Conservation (phyloP, 2,113 vertebrate genomes). For the Ibidorhyncha struthersii region DNA sequence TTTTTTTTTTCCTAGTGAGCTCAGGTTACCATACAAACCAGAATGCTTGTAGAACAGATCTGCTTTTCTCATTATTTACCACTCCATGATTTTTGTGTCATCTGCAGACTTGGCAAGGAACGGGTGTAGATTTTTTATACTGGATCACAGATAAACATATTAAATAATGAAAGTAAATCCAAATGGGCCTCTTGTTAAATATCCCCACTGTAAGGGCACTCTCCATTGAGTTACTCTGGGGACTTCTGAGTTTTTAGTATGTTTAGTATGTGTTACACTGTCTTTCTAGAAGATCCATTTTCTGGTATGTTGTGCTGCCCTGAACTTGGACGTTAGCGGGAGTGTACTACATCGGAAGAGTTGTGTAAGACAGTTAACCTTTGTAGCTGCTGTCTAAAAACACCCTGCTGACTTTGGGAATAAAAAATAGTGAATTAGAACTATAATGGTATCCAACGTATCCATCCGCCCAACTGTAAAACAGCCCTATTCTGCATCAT, state of each 20-base stretch:
- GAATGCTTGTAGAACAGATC: background rate
- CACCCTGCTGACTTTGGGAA: background rate
- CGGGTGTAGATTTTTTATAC: background rate
- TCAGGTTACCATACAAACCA: conserved; percentile 12
- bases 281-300: background rate
- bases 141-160: background rate
- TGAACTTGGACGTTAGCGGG: background rate
- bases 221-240: background rate
- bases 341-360: background rate
- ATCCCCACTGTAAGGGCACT: background rate
- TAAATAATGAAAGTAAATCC: background rate
- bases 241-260: background rate
- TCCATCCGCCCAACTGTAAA: background rate
- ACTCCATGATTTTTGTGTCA: background rate
- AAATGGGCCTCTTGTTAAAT: background rate
- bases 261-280: background rate
- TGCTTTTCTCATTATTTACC: conserved; percentile 56
- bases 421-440: background rate
- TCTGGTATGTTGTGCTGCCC: background rate
- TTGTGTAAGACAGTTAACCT: background rate
- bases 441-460: background rate
- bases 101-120: background rate
- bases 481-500: background rate
- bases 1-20: background rate
- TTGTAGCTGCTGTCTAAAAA: background rate